Evolutionary conservation across 2,888 invertebrate species (phyloP).

Genomic region (Polymixis lichenea): DNA sequence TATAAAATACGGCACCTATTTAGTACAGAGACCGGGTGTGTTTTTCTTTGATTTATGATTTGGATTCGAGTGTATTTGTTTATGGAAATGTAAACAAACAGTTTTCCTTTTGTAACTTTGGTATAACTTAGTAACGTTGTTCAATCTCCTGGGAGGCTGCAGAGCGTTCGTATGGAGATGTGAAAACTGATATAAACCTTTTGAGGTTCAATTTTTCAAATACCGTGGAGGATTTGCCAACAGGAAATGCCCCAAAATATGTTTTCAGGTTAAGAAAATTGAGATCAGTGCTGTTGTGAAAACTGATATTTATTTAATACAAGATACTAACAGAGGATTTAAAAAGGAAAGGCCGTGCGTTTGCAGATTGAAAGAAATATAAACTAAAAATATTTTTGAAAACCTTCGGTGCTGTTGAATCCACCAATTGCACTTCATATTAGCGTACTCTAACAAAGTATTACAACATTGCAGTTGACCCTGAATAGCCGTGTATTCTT

Average conservation of each 20-base stretch:
- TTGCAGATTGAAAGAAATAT: not conserved
- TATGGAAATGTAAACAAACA: constrained; percentile 23
- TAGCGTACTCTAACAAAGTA: no score
- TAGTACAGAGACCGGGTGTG: not conserved
- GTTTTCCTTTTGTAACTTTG: constrained; percentile 15
- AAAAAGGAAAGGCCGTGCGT: not conserved
- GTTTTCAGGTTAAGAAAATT: not conserved
- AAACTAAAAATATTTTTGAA: not conserved
- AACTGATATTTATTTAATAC: not conserved
- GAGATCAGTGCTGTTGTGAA: not conserved
- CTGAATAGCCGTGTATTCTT: not conserved
- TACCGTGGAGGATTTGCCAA: constrained; percentile 1
- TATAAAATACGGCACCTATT: not conserved
- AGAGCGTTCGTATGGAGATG: not conserved
- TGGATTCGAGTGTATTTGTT: not conserved
- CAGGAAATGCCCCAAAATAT: constrained; percentile 7
- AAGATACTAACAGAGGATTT: not conserved
- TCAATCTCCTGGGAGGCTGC: constrained; percentile 1
- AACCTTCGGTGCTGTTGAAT: not conserved
- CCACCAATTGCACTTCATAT: not conserved
- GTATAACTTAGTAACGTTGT: not conserved
- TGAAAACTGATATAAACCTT: constrained; percentile 18
- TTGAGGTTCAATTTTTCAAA: constrained; percentile 16
- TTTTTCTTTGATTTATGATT: not conserved
- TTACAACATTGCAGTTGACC: not conserved